phyloP scores from a whole-genome alignment of 2,888 invertebrate genomes.

The Lasioglossum calceatum region DNA sequence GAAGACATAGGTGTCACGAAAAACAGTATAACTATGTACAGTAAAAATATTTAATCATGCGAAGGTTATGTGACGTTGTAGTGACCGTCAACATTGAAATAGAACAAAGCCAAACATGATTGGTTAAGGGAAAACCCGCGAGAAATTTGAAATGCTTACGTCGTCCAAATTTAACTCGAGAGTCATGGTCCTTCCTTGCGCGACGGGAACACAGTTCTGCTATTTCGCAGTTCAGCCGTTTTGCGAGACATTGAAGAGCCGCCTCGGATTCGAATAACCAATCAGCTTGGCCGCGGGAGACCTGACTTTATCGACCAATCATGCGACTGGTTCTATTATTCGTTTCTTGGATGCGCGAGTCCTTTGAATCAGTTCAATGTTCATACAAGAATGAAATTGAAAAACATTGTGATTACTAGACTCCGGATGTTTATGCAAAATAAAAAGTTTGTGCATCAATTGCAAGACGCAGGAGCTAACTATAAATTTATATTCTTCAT shows the following conservation, averaged over 20 bases:
- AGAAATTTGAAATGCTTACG: slow-evolving; percentile 55
- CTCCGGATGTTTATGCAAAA: too few species aligned
- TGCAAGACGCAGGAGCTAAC: too few species aligned
- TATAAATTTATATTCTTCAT: too few species aligned
- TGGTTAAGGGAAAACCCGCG: slow-evolving; percentile 21
- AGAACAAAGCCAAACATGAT: slow-evolving; percentile 22
- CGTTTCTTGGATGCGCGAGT: background rate
- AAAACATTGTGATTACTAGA: background rate
- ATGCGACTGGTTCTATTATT: background rate
- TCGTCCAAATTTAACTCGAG: slow-evolving; percentile 33
- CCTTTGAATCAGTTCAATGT: background rate
- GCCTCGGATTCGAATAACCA: slow-evolving; percentile 29
- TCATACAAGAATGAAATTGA: background rate
- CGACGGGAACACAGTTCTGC: background rate
- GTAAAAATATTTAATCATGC: background rate
- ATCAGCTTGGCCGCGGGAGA: slow-evolving; percentile 18
- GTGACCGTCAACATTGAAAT: background rate
- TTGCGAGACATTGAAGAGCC: slow-evolving; percentile 11
- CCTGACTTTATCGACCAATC: slow-evolving; percentile 9
- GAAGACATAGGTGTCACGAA: background rate
- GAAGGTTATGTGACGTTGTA: slow-evolving; percentile 30
- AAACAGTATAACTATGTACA: background rate
- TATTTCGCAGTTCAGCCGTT: slow-evolving; percentile 11
- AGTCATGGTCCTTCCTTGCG: slow-evolving; percentile 26
- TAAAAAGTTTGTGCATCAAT: too few species aligned